Conservation (phyloP, 1,140 invertebrate genomes). For the Calliopsis andreniformis region DNA sequence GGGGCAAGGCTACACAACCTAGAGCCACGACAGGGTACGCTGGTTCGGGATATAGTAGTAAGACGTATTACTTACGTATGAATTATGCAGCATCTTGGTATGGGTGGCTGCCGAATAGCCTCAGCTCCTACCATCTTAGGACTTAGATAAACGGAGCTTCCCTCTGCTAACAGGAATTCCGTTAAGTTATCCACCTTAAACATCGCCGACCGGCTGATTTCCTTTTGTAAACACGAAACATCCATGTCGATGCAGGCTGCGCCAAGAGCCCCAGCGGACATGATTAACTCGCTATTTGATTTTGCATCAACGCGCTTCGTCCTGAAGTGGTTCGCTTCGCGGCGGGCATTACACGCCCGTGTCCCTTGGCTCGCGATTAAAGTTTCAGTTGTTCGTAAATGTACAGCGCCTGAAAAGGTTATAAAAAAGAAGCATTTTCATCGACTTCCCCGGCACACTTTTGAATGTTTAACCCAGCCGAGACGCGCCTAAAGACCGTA, state of each 20-base stretch:
- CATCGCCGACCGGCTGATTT: conserved; percentile 54
- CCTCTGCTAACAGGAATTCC: conserved; percentile 55
- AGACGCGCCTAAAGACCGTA: not conserved
- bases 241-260: conserved; percentile 15
- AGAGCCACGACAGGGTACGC: conserved; percentile 58
- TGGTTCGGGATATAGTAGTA: conserved; percentile 66
- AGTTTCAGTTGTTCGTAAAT: not conserved
- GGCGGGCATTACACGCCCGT: too few species aligned
- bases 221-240: conserved; percentile 61
- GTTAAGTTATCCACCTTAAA: conserved; percentile 63
- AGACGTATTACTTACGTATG: conserved; percentile 78
- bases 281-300: conserved; percentile 13
- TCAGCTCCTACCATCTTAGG: conserved; percentile 58
- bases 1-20: conserved; percentile 44
- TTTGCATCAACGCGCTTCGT: too few species aligned
- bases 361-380: not conserved
- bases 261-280: not conserved
- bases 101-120: conserved; percentile 63
- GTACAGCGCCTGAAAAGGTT: not conserved
- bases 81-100: conserved; percentile 73
- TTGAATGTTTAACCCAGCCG: conserved; percentile 3
- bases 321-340: not conserved
- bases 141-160: conserved; percentile 62
- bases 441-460: not conserved
- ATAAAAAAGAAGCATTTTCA: not conserved